Conservation (phyloP, 2,797 vertebrate species). For the Basileuterus tristriatus region DNA sequence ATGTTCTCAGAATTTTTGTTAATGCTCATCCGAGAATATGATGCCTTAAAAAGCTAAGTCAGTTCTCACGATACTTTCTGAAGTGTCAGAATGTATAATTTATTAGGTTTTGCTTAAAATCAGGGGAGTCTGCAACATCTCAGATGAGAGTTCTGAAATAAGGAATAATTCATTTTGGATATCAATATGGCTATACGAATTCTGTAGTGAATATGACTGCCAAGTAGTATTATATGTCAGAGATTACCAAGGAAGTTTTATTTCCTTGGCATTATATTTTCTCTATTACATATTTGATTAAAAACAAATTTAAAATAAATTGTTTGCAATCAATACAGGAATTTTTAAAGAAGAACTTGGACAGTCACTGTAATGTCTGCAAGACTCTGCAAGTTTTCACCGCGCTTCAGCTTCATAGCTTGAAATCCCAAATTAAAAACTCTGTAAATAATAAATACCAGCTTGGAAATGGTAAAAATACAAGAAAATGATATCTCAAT, state of each 20-base stretch:
- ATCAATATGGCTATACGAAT: neutral
- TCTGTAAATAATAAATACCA: neutral
- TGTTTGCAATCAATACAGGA: neutral
- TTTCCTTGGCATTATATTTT: neutral
- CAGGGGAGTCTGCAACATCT: neutral
- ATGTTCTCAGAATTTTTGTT: neutral
- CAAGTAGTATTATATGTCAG: neutral
- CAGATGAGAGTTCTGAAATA: neutral
- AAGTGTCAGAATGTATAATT: neutral
- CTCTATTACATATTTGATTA: neutral
- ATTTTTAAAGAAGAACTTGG: neutral
- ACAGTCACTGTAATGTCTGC: neutral
- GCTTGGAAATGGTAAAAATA: neutral
- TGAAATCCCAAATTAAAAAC: neutral
- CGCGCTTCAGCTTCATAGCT: fast-evolving
- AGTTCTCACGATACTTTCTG: neutral
- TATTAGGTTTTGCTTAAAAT: neutral
- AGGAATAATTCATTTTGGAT: neutral
- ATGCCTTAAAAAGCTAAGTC: neutral
- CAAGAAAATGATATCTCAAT: neutral
- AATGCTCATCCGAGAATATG: neutral
- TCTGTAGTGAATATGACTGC: neutral
- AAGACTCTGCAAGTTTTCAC: neutral
- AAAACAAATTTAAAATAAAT: neutral
- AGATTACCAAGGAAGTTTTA: neutral